Evolutionary conservation across 1,140 invertebrate genomes (phyloP).

Genomic region (Aporrectodea caliginosa): DNA sequence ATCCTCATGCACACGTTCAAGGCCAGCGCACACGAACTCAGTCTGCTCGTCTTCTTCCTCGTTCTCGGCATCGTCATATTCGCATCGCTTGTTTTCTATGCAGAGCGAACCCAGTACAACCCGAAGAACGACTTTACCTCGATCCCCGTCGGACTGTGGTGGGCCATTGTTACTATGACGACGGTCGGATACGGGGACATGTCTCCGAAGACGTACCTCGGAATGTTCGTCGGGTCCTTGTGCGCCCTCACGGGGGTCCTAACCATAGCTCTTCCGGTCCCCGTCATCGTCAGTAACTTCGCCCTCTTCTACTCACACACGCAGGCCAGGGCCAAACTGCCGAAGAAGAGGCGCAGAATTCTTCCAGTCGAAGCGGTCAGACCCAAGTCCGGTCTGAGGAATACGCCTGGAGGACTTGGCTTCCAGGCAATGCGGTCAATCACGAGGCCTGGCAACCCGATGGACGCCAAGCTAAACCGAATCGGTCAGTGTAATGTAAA

Average conservation of each 20-base stretch:
- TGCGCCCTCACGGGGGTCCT: constrained; percentile 91
- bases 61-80: constrained; percentile 92
- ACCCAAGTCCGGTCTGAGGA: neutral
- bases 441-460: neutral
- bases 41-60: constrained; percentile 66
- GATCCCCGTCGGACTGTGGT: constrained; percentile 66
- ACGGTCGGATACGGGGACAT: constrained; percentile 97
- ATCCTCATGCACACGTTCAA: constrained; percentile 96
- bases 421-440: neutral
- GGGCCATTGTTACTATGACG: constrained; percentile 76
- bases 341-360: constrained; percentile 78
- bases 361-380: constrained; percentile 72
- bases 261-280: constrained; percentile 14
- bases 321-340: constrained; percentile 72
- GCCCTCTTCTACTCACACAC: constrained; percentile 7
- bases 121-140: constrained; percentile 97
- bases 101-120: constrained; percentile 90
- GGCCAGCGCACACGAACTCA: constrained; percentile 95
- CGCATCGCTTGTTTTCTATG: constrained; percentile 98
- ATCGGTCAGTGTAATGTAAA: too few relatives aligned
- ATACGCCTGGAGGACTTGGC: neutral
- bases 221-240: constrained; percentile 95
- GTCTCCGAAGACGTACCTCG: constrained; percentile 94
- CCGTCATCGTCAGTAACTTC: constrained; percentile 20
- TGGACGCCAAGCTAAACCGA: neutral